Percentiles rank a stretch among this genome's conserved stretches.
Evolutionary conservation across 2,888 invertebrate genomes (phyloP).

Genomic region (Phorcus lineatus): DNA sequence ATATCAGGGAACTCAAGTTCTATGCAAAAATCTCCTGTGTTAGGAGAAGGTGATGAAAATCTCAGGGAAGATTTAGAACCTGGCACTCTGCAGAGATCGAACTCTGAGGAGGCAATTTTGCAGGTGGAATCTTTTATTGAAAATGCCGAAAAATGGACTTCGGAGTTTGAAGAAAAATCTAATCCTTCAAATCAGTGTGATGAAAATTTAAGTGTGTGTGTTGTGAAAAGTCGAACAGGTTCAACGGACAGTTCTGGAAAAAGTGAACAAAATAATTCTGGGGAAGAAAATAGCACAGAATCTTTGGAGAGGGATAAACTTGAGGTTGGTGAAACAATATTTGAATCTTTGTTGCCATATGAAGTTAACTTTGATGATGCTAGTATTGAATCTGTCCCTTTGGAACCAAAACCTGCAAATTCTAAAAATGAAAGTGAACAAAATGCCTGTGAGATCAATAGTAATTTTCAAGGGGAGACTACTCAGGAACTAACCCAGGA

Average conservation of each 20-base stretch:
- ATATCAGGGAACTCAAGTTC: neutral
- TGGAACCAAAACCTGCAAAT: neutral
- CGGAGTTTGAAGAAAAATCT: neutral
- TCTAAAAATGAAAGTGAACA: neutral
- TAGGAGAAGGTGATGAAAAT: neutral
- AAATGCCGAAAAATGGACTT: neutral
- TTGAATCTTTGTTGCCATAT: neutral
- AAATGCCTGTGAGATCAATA: neutral
- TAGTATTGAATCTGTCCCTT: neutral
- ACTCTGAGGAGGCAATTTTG: slow-evolving; percentile 8
- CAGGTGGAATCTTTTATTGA: slow-evolving; percentile 18
- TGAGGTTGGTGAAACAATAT: neutral
- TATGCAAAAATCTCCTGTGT: slow-evolving; percentile 1
- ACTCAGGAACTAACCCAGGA: neutral
- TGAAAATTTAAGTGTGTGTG: neutral
- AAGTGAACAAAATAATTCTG: neutral
- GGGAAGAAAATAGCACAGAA: neutral
- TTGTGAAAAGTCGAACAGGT: neutral
- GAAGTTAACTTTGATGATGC: slow-evolving; percentile 11
- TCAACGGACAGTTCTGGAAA: neutral
- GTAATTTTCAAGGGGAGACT: neutral
- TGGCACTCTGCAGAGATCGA: neutral
- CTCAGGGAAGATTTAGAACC: neutral
- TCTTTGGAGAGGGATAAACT: neutral
- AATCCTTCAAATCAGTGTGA: neutral